phyloP scores from a whole-genome alignment of 2,888 invertebrate species.

The Ephialtes manifestator region DNA sequence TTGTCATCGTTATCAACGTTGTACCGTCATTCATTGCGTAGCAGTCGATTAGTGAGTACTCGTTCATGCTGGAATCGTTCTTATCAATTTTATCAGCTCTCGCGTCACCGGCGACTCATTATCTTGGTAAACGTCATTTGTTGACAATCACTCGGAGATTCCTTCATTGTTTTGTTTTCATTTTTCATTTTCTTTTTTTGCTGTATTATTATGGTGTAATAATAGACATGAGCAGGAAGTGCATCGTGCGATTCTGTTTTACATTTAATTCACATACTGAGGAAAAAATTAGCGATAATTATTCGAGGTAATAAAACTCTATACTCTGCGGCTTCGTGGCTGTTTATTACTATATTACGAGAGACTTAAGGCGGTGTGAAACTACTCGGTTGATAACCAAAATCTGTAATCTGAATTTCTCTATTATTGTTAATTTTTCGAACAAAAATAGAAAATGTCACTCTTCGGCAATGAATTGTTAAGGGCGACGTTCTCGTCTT shows the following conservation, averaged over 20 bases:
- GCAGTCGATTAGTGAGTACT: conserved; percentile 27
- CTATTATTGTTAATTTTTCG: no score
- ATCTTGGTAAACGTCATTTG: conserved; percentile 4
- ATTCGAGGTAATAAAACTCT: neutral
- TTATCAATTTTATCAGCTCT: conserved; percentile 15
- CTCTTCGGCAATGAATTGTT: no score
- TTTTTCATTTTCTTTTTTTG: no score
- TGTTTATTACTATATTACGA: neutral
- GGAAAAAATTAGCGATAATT: neutral
- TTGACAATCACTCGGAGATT: conserved; percentile 20
- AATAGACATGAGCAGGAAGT: conserved; percentile 20
- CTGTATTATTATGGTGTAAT: neutral
- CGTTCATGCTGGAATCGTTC: neutral
- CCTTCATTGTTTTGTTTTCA: neutral
- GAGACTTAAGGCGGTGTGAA: neutral
- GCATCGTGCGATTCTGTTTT: neutral
- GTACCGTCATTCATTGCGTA: conserved; percentile 33
- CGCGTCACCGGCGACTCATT: conserved; percentile 6
- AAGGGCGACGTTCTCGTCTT: no score
- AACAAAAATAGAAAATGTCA: no score
- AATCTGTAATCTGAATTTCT: no score
- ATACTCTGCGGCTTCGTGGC: neutral
- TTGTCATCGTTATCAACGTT: conserved; percentile 21
- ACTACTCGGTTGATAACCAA: no score
- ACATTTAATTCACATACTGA: neutral